phyloP scores from a whole-genome alignment of 2,113 vertebrate species.

The Oriolus oriolus region DNA sequence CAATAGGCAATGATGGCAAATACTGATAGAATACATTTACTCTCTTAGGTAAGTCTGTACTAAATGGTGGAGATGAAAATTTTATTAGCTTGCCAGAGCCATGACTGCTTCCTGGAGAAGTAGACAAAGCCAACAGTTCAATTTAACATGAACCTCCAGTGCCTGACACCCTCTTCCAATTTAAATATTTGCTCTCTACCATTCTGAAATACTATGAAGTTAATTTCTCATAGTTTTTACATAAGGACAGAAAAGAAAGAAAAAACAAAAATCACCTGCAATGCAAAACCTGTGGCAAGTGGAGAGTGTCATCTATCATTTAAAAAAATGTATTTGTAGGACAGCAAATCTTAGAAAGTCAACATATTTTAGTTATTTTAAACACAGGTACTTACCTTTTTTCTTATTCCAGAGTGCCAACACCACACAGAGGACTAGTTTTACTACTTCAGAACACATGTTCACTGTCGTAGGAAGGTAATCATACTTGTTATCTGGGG shows the following conservation, averaged over 20 bases:
- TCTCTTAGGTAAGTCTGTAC: background rate
- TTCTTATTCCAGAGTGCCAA: slow-evolving; percentile 85
- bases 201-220: background rate
- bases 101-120: background rate
- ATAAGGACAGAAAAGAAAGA: background rate
- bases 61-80: background rate
- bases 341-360: background rate
- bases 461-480: slow-evolving; percentile 95
- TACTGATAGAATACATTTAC: background rate
- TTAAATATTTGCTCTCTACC: background rate
- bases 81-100: background rate
- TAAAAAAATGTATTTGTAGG: background rate
- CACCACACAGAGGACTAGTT: slow-evolving; percentile 83
- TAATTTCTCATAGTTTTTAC: background rate
- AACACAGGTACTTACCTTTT: slow-evolving; percentile 73
- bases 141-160: background rate
- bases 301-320: background rate
- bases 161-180: background rate
- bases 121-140: background rate
- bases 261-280: background rate
- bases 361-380: background rate
- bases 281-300: background rate
- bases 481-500: slow-evolving; percentile 91
- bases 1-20: background rate
- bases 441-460: slow-evolving; percentile 90